Conservation (phyloP, 2,113 vertebrate genomes). For the Alaudala cheleensis region DNA sequence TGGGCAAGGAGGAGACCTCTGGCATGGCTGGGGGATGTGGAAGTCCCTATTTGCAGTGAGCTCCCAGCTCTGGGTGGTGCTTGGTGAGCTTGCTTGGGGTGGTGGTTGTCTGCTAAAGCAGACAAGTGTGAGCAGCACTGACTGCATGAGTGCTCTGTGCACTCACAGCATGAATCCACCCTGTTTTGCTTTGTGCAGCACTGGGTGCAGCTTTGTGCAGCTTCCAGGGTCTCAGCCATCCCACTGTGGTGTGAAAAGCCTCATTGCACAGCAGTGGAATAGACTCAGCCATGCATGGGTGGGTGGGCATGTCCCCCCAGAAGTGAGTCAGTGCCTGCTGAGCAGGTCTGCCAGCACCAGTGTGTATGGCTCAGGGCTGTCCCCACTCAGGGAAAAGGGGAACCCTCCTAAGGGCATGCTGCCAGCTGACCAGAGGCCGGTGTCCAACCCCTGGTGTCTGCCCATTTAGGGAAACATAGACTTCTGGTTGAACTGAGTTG, state of each 20-base stretch:
- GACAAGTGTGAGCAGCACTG: not conserved
- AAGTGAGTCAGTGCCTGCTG: not conserved
- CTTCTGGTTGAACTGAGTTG: not conserved
- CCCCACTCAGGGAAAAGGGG: not conserved
- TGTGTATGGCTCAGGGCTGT: not conserved
- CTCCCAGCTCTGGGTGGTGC: not conserved
- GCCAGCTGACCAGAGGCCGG: not conserved
- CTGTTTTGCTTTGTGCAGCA: not conserved
- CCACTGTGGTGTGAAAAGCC: not conserved
- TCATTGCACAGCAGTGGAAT: accelerated
- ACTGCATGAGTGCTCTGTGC: not conserved
- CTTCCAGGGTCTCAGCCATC: not conserved
- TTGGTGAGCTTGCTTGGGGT: not conserved
- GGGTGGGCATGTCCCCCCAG: not conserved
- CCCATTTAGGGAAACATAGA: not conserved
- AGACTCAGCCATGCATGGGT: not conserved
- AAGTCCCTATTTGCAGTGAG: not conserved
- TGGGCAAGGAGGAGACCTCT: not conserved
- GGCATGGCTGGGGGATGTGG: not conserved
- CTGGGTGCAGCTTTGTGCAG: no score
- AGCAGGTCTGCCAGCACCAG: not conserved
- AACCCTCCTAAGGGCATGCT: not conserved
- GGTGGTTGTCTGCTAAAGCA: not conserved
- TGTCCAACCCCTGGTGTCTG: not conserved
- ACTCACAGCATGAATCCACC: not conserved